Evolutionary conservation across 92 coral and sea anemone species (phyloP).

Genomic region (Zoanthus sociatus): DNA sequence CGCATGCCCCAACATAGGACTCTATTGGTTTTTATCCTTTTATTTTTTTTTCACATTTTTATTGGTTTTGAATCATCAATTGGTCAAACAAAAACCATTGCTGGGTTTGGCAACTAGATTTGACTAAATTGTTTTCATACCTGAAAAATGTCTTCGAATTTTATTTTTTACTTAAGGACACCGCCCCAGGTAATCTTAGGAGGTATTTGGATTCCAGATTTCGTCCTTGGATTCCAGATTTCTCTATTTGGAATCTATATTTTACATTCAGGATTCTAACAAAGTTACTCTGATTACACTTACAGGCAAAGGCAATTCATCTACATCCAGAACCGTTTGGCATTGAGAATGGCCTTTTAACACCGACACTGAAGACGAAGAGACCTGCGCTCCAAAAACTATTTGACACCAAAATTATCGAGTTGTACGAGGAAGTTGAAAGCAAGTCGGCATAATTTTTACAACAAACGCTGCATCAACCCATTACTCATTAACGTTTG

Average conservation of each 20-base stretch:
- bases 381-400: conserved; percentile 66
- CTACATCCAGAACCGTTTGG: conserved; percentile 82
- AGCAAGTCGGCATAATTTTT: not conserved
- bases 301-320: conserved; percentile 78
- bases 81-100: too few species aligned
- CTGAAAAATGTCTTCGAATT: too few species aligned
- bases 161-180: too few species aligned
- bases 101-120: too few species aligned
- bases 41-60: not conserved
- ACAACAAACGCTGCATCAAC: not conserved
- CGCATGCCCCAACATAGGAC: not conserved
- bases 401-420: conserved; percentile 64
- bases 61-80: not conserved
- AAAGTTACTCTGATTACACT: not conserved
- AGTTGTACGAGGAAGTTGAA: conserved; percentile 71
- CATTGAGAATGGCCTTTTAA: conserved; percentile 82
- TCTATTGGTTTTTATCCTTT: not conserved
- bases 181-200: too few species aligned
- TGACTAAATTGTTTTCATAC: too few species aligned
- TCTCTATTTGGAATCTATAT: too few species aligned
- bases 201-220: too few species aligned
- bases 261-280: too few species aligned
- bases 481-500: not conserved
- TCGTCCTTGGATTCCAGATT: too few species aligned
- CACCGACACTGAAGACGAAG: conserved; percentile 86